Conservation (phyloP, 2,888 invertebrate genomes). For the Polietes domitor region DNA sequence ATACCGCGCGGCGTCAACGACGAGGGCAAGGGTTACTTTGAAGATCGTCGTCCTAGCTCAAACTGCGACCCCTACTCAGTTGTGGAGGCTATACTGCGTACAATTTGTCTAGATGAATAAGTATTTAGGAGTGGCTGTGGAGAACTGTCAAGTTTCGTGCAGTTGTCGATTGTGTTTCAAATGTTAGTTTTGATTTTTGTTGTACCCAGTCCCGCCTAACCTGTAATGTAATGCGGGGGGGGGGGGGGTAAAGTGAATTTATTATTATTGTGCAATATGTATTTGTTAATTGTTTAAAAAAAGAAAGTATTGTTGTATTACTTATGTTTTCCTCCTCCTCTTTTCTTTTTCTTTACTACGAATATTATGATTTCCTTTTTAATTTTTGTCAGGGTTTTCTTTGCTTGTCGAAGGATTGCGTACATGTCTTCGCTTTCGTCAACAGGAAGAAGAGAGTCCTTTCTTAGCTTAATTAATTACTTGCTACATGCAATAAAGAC, state of each 20-base stretch:
- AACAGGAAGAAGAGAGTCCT: not conserved
- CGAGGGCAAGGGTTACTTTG: conserved; percentile 96
- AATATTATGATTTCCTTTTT: not conserved
- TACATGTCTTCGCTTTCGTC: not conserved
- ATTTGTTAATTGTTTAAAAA: conserved; percentile 19
- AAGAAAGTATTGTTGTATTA: conserved; percentile 1
- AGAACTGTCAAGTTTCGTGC: not conserved
- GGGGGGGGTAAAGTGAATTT: not conserved
- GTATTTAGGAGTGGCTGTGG: conserved; percentile 9
- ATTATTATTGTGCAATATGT: conserved; percentile 1
- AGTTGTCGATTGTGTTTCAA: not conserved
- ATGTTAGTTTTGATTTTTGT: not conserved
- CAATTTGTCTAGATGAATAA: conserved; percentile 87
- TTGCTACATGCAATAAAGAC: not conserved
- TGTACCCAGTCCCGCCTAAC: not conserved
- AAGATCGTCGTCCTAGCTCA: conserved; percentile 95
- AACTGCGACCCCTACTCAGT: conserved; percentile 97
- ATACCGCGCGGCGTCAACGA: conserved; percentile 95
- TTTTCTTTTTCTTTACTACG: conserved; percentile 1
- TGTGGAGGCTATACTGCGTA: conserved; percentile 91
- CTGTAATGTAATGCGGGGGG: no score
- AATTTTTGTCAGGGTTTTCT: not conserved
- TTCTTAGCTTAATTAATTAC: not conserved
- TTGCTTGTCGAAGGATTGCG: not conserved
- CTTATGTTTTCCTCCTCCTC: conserved; percentile 8